Evolutionary conservation across 2,113 vertebrate species (phyloP), one percentile per base, ranked within the genome.

Genomic region (Nannobrachium achirus): DNA sequence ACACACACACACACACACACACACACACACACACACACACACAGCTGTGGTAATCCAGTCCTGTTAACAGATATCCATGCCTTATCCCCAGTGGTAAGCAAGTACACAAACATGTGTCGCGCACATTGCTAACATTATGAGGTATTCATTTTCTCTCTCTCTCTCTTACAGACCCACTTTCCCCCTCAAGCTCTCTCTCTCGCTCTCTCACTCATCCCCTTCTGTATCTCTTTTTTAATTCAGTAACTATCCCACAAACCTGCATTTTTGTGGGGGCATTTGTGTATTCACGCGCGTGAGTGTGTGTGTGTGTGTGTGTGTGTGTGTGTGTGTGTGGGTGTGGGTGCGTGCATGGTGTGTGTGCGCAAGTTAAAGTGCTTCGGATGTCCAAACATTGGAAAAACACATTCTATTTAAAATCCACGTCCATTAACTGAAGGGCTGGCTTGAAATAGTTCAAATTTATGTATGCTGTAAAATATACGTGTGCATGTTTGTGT

Each of bases 41-140:
- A 52, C 69, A 85, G 83, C 80, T 80, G 85, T 50, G 66, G 83
- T 77, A 71, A 88, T 76, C 63, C 66, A 45, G 39, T 56, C 76
- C 80, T 58, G 71, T 78, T 83, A 83, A 80, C 75, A 71, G 67
- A 76, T 81, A 80, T 78, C 45, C 11, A 82, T 88, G 74, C 83
- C 84, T 25, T 67, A 63, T 73, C 76, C 79, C 3, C 81, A 74
- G 79, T 69, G 81, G 83, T 83, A 57, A 82, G 82, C 71, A 63
- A 87, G 77, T 84, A 76, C 83, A 88, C 85, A 79, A 76, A 89
- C 83, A 85, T 69, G 57, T 80, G 85, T 82, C 56, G 33, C 69
- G 64, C 82, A 53, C 80, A 89, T 85, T 81, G 76, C 80, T 74
- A 49, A 82, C 80, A 81, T 82, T 81, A 87, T 65, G 55, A 80